Percentiles rank a stretch among this genome's conserved stretches.
phyloP scores from a whole-genome alignment of 2,888 invertebrate genomes.

The Chrysina gloriosa region DNA sequence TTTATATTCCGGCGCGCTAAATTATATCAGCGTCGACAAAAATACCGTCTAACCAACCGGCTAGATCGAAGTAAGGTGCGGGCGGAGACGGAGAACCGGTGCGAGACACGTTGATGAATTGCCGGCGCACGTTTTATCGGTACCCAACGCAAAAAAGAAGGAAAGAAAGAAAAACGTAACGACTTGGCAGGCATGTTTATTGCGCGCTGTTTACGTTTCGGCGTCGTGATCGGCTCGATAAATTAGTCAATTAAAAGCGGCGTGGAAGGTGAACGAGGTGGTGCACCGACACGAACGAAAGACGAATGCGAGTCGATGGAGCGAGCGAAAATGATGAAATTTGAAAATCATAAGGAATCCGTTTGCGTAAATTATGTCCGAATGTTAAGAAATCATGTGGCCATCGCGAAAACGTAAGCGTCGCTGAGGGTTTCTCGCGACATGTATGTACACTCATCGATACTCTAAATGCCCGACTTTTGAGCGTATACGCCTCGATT shows the following conservation, averaged over 20 bases:
- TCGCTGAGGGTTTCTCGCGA: no score
- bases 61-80: neutral
- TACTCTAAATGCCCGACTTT: no score
- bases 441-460: no score
- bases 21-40: slow-evolving; percentile 3
- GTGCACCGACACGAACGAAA: neutral
- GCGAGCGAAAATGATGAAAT: no score
- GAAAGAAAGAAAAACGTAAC: neutral
- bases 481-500: no score
- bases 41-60: slow-evolving; percentile 21
- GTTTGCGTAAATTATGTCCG: no score
- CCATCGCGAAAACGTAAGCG: no score
- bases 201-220: neutral
- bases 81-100: neutral
- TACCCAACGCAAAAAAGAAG: neutral
- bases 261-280: neutral
- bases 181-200: neutral
- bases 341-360: no score
- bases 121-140: slow-evolving; percentile 7
- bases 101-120: slow-evolving; percentile 23
- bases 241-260: slow-evolving; percentile 24
- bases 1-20: slow-evolving; percentile 23
- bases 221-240: neutral
- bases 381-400: no score
- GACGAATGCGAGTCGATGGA: neutral